Evolutionary conservation across 37 sponge, comb jelly and placozoan species (phyloP).

Genomic region (Cladorhizidae sp.): DNA sequence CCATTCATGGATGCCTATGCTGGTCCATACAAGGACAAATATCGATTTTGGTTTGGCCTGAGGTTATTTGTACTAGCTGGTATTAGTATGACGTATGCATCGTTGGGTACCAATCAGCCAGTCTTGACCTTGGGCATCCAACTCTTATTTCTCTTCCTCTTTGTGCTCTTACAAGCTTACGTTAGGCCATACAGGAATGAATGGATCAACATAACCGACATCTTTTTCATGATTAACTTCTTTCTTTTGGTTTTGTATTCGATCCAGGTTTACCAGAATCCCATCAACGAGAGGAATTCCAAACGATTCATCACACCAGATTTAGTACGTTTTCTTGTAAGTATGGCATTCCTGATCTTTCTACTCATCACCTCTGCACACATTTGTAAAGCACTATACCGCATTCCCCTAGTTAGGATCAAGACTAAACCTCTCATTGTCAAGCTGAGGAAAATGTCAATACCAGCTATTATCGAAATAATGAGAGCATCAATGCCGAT

Average conservation of each 20-base stretch:
- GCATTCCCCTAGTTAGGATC: neutral
- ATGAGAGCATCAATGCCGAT: neutral
- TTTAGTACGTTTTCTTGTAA: neutral
- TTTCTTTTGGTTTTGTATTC: neutral
- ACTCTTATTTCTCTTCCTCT: conserved; percentile 4
- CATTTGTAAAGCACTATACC: neutral
- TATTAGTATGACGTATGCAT: conserved; percentile 19
- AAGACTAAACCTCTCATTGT: neutral
- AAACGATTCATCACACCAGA: neutral
- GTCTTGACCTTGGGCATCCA: neutral
- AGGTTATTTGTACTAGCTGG: conserved; percentile 5
- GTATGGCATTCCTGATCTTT: neutral
- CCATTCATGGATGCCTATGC: conserved; percentile 34
- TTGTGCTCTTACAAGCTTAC: conserved; percentile 23
- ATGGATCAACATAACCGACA: conserved; percentile 3
- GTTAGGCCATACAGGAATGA: conserved; percentile 34
- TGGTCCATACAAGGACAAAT: conserved; percentile 49
- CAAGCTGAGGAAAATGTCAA: neutral
- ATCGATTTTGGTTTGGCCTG: conserved; percentile 52
- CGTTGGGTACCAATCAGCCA: neutral
- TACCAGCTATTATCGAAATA: neutral
- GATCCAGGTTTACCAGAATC: neutral
- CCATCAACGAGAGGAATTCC: neutral
- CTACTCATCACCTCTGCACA: neutral
- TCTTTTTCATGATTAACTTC: conserved; percentile 21